A percentile compares a stretch with the other conserved stretches of the same genome.
phyloP scores from a whole-genome alignment of 2,888 invertebrate species.

The Autographa gamma region DNA sequence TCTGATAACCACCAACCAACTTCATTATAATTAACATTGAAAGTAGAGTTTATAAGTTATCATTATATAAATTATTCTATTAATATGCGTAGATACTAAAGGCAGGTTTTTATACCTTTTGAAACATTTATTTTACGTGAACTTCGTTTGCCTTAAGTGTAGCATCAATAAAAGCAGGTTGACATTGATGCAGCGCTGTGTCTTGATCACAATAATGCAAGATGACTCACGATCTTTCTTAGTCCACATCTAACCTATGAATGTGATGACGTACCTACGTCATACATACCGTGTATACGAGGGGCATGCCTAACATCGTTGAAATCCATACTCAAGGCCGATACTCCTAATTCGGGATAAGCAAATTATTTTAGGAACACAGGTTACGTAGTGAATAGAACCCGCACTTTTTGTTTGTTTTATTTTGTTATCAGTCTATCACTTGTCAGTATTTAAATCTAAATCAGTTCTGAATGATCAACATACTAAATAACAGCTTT shows the following conservation, averaged over 20 bases:
- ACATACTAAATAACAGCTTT: conserved; percentile 74
- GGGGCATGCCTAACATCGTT: conserved; percentile 42
- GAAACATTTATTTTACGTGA: conserved; percentile 10
- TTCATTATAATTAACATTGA: background rate
- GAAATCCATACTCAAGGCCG: conserved; percentile 55
- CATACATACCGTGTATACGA: conserved; percentile 30
- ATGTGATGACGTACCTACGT: conserved; percentile 37
- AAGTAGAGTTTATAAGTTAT: background rate
- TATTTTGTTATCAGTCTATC: conserved; percentile 44
- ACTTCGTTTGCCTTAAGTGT: conserved; percentile 51
- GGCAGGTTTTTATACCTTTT: background rate
- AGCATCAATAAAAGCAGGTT: conserved; percentile 66
- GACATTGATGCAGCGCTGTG: conserved; percentile 66
- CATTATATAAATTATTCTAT: background rate
- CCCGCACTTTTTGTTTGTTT: conserved; percentile 47
- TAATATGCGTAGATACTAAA: conserved; percentile 2
- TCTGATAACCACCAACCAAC: conserved; percentile 22
- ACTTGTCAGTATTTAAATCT: conserved; percentile 25
- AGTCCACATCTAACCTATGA: conserved; percentile 31
- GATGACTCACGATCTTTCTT: conserved; percentile 60
- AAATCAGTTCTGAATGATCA: conserved; percentile 61
- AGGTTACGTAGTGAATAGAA: conserved; percentile 47
- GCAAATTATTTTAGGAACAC: conserved; percentile 58
- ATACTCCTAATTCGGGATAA: conserved; percentile 53
- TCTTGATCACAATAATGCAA: conserved; percentile 59